Conservation (phyloP, 2,113 vertebrate species). For the Labrus mixtus region DNA sequence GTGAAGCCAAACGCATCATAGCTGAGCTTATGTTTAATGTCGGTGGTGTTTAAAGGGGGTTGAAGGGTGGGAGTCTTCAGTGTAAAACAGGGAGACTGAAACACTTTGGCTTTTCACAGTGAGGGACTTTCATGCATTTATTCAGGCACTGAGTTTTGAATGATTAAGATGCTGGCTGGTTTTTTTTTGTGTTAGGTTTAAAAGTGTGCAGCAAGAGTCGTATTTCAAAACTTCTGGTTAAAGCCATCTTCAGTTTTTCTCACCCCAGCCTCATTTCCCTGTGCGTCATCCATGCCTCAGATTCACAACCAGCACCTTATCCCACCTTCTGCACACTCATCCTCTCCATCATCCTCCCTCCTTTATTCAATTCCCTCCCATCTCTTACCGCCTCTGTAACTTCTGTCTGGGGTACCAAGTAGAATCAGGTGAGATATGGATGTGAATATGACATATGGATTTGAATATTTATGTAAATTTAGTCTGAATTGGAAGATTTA, state of each 20-base stretch:
- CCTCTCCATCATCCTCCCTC: neutral
- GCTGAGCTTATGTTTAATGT: slow-evolving; percentile 19
- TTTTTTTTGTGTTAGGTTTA: neutral
- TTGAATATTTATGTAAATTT: slow-evolving; percentile 30
- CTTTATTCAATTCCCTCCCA: neutral
- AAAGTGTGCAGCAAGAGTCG: neutral
- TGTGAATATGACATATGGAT: slow-evolving; percentile 7
- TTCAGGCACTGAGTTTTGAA: neutral
- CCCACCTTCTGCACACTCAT: neutral
- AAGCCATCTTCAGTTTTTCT: neutral
- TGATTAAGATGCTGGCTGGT: neutral
- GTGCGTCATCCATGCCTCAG: neutral
- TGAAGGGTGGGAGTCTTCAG: neutral
- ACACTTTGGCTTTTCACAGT: neutral
- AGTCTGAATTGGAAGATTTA: slow-evolving; percentile 12
- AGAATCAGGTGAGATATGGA: slow-evolving; percentile 7
- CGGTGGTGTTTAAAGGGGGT: slow-evolving; percentile 8
- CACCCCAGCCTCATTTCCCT: neutral
- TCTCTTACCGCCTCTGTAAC: neutral
- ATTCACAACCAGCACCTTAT: neutral
- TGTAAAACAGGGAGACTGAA: neutral
- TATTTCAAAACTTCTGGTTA: neutral
- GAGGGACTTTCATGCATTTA: neutral
- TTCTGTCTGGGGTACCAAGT: slow-evolving; percentile 12
- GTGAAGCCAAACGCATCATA: slow-evolving; percentile 14